These are phyloP conservation scores for Platalea minor DNA, from an alignment of 2,797 vertebrate genomes.

Conservation along the genomic window DNA sequence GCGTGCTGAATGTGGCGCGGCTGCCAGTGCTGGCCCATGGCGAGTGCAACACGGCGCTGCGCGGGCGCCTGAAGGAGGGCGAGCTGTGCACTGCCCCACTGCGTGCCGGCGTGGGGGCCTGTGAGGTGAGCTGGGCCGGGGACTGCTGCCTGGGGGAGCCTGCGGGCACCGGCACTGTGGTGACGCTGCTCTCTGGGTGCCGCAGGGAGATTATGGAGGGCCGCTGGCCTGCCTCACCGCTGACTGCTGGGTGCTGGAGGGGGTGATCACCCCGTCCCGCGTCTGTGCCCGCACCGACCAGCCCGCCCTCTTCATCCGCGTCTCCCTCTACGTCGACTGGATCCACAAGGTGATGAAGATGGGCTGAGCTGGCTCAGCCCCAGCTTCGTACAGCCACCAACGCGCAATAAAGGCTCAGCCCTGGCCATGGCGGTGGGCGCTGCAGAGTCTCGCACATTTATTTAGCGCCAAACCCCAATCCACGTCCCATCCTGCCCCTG, in stretches of 20 bases:
- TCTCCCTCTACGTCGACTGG: slow-evolving; percentile 94
- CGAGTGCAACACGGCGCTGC: slow-evolving; percentile 84
- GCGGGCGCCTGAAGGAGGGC: slow-evolving; percentile 83
- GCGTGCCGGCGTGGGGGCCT: slow-evolving; percentile 83
- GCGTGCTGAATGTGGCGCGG: slow-evolving; percentile 84
- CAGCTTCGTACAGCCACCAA: not conserved
- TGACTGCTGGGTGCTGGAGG: slow-evolving; percentile 96
- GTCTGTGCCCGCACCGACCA: slow-evolving; percentile 87
- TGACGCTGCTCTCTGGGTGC: not conserved
- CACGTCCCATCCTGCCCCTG: fast-evolving
- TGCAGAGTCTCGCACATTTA: not conserved
- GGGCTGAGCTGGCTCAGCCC: slow-evolving; percentile 71
- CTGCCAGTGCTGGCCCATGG: slow-evolving; percentile 84
- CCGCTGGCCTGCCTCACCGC: slow-evolving; percentile 91
- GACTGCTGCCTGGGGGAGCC: fast-evolving
- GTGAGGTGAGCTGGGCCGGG: slow-evolving; percentile 82
- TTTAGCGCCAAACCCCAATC: not conserved
- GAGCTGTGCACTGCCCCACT: slow-evolving; percentile 90
- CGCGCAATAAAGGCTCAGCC: not conserved
- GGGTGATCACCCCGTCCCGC: slow-evolving; percentile 92
- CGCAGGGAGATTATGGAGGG: slow-evolving; percentile 92
- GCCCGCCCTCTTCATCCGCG: slow-evolving; percentile 90
- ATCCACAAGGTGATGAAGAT: slow-evolving; percentile 95
- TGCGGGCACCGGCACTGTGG: fast-evolving
- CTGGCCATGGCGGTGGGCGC: fast-evolving